Evolutionary conservation across 2,888 invertebrate species (phyloP), one percentile per base, ranked within the genome.

Genomic region (Agrotis puta): DNA sequence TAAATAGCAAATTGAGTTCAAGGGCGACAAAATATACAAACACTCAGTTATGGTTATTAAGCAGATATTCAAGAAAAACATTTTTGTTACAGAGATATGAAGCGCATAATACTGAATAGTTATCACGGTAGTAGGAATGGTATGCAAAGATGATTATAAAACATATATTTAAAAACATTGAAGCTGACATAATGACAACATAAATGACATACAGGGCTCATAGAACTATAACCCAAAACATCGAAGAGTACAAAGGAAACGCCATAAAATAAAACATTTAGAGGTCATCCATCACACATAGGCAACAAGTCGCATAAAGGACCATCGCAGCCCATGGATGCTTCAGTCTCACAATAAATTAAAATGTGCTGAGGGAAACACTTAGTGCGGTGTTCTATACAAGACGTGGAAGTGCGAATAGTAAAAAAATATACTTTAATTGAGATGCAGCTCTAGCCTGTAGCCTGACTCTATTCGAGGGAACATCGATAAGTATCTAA

Each of bases 341-440:
- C 94, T 88, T 82, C 83, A 89, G 86, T 91, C 81, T 87, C 75
- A 89, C 88, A 84, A 88, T 82, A 89, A 90, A 85, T 83, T 85
- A 90, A 90, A 83, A 89, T 88, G 95, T 94, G 95, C 92, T 92
- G 82, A 88, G 89, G 91, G 89, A 91, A 92, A 95, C 95, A 95
- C 91, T 92, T 90, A 94, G 95, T 95, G 95, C 95, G 88, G 88
- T 89, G 82, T 88, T 89, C 88, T 91, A 92, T 86, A 92, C 89
- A 93, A 92, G 89, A 93, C 87, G 90, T 90, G 89, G 91, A 91
- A 87, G 95, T 95, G 95, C 95, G 87, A 85, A 88, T 88, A 88
- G 85, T 83, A 88, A 90, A 89, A 86, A 87, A 87, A 88, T 86
- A 84, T 85, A 84, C 57, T 73, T 83, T 87, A 79, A 63, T 87